Conservation (phyloP, 2,888 invertebrate species). For the Syrista parreyssii region DNA sequence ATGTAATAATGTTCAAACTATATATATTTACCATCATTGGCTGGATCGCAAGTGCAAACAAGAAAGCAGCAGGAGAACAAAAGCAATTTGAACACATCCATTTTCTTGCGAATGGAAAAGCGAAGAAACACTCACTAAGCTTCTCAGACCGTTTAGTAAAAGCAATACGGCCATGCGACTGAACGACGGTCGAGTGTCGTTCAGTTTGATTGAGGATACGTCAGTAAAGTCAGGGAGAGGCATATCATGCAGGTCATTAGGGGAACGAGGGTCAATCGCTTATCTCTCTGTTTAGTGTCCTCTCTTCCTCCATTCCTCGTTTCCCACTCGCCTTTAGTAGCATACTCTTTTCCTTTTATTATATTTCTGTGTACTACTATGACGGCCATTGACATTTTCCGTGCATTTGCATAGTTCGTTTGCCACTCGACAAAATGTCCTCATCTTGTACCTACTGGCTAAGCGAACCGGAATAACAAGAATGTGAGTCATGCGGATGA, state of each 20-base stretch:
- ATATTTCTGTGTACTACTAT: neutral
- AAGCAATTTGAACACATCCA: slow-evolving; percentile 28
- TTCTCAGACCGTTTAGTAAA: neutral
- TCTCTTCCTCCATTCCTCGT: slow-evolving; percentile 18
- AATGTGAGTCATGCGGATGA: neutral
- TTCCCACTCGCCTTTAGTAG: slow-evolving; percentile 1
- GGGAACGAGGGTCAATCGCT: slow-evolving; percentile 58
- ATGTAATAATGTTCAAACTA: neutral
- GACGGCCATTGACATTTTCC: neutral
- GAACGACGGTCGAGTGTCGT: slow-evolving; percentile 22
- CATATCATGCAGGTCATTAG: slow-evolving; percentile 58
- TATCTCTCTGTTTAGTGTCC: slow-evolving; percentile 40
- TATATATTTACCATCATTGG: slow-evolving; percentile 20
- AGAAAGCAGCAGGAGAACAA: slow-evolving; percentile 26
- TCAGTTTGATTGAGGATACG: slow-evolving; percentile 41
- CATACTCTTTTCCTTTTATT: neutral
- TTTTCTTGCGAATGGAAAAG: slow-evolving; percentile 12
- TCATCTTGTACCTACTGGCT: neutral
- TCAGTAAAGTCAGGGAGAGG: slow-evolving; percentile 48
- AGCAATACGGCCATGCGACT: neutral
- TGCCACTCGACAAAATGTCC: neutral
- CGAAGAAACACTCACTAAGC: neutral
- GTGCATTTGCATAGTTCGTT: neutral
- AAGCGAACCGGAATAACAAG: neutral
- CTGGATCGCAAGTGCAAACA: slow-evolving; percentile 22